Base-by-base conservation (phyloP, 2,888 invertebrate species). In the Laspeyria flexula region DNA sequence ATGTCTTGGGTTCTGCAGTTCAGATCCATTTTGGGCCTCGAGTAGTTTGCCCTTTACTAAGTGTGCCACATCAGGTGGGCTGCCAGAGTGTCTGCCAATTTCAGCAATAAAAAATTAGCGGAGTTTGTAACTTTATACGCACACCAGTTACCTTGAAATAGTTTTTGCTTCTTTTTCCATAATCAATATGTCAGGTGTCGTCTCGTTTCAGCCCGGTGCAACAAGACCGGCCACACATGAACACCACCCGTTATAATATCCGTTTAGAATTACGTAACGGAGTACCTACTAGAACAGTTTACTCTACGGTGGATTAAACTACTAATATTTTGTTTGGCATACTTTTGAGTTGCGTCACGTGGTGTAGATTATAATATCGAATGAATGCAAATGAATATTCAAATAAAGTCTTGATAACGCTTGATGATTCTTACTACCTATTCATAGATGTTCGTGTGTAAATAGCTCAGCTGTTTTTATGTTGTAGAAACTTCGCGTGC, bases 121-220 rank as follows among this genome's bases (percentile, higher is more conserved):
- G n/a, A n/a, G n/a, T 46, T 11, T 58, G 72, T 68, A 73, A 64
- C 66, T 66, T 72, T 52, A 66, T 60, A 64, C 52, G 48, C 76
- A 76, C 75, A 77, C 77, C 71, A 81, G 73, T 80, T 80, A 77
- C 82, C 83, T 85, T 81, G 79, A 72, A 71, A 71, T 58, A 52
- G 61, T 79, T 79, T 85, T 84, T 81, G 73, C 69, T 77, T 68
- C 59, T 73, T 68, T 80, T 76, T 62, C 70, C 73, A 75, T 75
- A 75, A 72, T 61, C 71, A 71, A 74, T 74, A 68, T 73, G 74
- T 69, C 66, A 66, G 61, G 64, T 63, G 63, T 48, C 61, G 54
- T 70, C 59, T 66, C 56, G 54, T 58, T 31, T 47, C 50, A 59
- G 64, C 60, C 56, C 15, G 60, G 48, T 63, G 55, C 35, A 48